phyloP scores from a whole-genome alignment of 2,113 vertebrate genomes.

The Colistium nudipinnis region DNA sequence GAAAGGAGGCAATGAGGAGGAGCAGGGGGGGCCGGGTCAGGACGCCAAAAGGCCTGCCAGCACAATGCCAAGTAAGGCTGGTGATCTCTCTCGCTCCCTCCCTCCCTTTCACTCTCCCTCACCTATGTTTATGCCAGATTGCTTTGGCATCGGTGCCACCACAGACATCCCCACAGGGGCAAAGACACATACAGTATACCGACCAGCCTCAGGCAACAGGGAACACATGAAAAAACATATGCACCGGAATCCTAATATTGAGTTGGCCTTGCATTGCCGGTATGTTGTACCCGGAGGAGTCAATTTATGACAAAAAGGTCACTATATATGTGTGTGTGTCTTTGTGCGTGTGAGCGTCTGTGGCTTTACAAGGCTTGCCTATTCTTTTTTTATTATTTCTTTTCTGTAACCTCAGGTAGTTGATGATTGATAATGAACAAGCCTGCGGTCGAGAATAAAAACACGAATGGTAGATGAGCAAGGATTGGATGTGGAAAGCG shows the following conservation, averaged over 20 bases:
- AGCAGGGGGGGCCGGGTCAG: conserved; percentile 28
- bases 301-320: conserved; percentile 62
- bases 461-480: conserved; percentile 6
- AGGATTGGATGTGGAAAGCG: background rate
- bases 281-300: conserved; percentile 40
- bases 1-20: conserved; percentile 49
- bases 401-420: background rate
- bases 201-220: conserved; percentile 8
- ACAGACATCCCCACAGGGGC: conserved; percentile 39
- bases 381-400: background rate
- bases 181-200: conserved; percentile 25
- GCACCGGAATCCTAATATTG: conserved; percentile 14
- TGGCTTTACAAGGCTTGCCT: conserved; percentile 3
- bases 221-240: background rate
- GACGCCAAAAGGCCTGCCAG: conserved; percentile 70
- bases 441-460: no score
- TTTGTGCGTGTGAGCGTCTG: conserved; percentile 1
- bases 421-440: background rate
- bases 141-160: conserved; percentile 52
- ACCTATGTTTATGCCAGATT: conserved; percentile 50
- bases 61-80: conserved; percentile 50
- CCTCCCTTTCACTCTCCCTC: conserved; percentile 13
- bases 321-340: no score
- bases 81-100: conserved; percentile 41
- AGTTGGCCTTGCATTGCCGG: conserved; percentile 27